Evolutionary conservation across 2,888 invertebrate species (phyloP), one percentile per base, ranked within the genome.

Genomic region (Dynastes grantii): DNA sequence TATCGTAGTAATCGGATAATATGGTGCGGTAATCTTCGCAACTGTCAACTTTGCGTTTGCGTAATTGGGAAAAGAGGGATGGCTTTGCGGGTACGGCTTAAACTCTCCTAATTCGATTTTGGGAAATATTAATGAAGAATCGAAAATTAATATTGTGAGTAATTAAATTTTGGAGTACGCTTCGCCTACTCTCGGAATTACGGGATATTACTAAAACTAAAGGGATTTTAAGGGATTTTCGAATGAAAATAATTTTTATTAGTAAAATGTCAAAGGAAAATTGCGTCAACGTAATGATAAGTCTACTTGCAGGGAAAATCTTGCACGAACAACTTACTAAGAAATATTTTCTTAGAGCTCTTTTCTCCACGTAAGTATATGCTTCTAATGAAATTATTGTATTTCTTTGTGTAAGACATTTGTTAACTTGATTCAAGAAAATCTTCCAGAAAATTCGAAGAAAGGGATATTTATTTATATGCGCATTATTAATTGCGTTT

Each of bases 61-160:
- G 6, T 55, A 55, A 55, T 55, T 55, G 55, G 22, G 2, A 55
- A 55, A 55, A 22, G 55, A 16, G 8, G n/a, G 53, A 53, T 53
- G 53, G 11, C 11, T 53, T 53, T 22, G 22, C 1, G 16, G 9
- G 11, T 53, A 22, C 22, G 55, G n/a, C 22, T 22, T 55, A 55
- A 55, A 22, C 16, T 16, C 16, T n/a, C 8, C 22, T 55, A 22
- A 55, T 55, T 55, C 45, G 13, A 55, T 22, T 55, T 55, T 22
- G 55, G 22, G 55, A 55, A 55, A 55, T n/a, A n/a, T 16, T 55
- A 55, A 55, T 55, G 55, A 55, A 55, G 55, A 55, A 22, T 1
- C n/a, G 16, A 16, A 55, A 55, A 55, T 55, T 55, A 22, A 22
- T 16, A 3, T 22, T n/a, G 16, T 0, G 22, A 55, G 55, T 11